These are phyloP conservation scores for Xenopus laevis DNA, from an alignment of 2,113 vertebrate genomes.

Conservation along the genomic window DNA sequence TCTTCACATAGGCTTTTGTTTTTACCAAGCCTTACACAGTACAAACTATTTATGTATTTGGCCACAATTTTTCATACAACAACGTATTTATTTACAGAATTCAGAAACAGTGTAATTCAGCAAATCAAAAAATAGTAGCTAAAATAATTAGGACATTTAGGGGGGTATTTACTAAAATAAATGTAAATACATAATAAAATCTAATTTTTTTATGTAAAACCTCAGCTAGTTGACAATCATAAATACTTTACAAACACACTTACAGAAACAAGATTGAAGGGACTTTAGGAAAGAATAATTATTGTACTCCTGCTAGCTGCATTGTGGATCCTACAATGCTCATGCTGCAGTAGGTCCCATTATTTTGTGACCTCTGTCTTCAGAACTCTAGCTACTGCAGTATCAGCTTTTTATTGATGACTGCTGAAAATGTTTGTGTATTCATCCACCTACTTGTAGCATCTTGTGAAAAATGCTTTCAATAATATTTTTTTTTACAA, in stretches of 20 bases:
- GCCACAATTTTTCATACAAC: too few species aligned
- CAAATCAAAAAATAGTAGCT: too few species aligned
- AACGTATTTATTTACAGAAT: too few species aligned
- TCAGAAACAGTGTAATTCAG: too few species aligned
- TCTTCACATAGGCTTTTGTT: too few species aligned
- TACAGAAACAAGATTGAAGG: conserved; percentile 10
- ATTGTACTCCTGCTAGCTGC: conserved; percentile 10
- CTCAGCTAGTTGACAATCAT: conserved; percentile 6
- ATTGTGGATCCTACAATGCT: conserved; percentile 6
- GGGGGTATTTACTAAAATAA: too few species aligned
- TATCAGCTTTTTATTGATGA: conserved; percentile 3
- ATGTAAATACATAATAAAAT: too few species aligned
- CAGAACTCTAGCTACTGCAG: not conserved
- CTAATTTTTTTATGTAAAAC: conserved; percentile 28
- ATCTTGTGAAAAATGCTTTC: too few species aligned
- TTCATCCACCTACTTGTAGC: not conserved
- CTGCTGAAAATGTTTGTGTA: not conserved
- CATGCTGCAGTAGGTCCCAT: conserved; percentile 17
- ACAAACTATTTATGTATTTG: too few species aligned
- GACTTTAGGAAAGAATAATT: conserved; percentile 17
- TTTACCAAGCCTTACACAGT: too few species aligned
- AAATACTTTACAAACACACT: conserved; percentile 11
- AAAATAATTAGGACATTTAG: too few species aligned
- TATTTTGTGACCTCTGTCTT: conserved; percentile 17
- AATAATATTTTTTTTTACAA: too few species aligned